Evolutionary conservation across 2,113 vertebrate species (phyloP).

Genomic region (Callipepla californica): DNA sequence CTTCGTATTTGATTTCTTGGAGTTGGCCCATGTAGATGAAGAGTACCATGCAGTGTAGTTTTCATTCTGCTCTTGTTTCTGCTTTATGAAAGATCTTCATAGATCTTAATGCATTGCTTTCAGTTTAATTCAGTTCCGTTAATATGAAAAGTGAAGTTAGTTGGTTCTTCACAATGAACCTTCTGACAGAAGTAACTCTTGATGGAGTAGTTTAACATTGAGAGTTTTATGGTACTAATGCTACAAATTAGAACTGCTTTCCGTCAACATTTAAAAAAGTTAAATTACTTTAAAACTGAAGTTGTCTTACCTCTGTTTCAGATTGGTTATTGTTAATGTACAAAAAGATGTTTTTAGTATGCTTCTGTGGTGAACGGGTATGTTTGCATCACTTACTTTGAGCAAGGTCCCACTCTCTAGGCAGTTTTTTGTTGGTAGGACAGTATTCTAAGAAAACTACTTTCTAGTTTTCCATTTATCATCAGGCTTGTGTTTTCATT

Average conservation of each 20-base stretch:
- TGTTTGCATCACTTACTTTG: neutral
- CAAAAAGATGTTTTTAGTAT: neutral
- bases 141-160: neutral
- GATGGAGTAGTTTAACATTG: neutral
- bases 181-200: neutral
- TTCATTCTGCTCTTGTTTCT: neutral
- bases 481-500: neutral
- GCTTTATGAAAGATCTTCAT: neutral
- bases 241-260: neutral
- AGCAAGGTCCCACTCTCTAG: neutral
- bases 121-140: neutral
- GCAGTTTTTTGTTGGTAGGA: neutral
- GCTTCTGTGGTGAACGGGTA: neutral
- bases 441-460: neutral
- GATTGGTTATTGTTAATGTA: neutral
- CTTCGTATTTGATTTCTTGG: neutral
- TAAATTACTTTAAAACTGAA: neutral
- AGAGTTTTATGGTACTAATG: neutral
- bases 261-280: neutral
- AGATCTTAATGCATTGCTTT: neutral
- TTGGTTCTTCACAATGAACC: neutral
- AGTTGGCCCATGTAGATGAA: neutral
- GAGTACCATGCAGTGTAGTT: neutral
- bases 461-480: neutral
- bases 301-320: neutral